Evolutionary conservation across 2,888 invertebrate genomes (phyloP), one percentile per base, ranked within the genome.

Genomic region (Parascotia fuliginaria): DNA sequence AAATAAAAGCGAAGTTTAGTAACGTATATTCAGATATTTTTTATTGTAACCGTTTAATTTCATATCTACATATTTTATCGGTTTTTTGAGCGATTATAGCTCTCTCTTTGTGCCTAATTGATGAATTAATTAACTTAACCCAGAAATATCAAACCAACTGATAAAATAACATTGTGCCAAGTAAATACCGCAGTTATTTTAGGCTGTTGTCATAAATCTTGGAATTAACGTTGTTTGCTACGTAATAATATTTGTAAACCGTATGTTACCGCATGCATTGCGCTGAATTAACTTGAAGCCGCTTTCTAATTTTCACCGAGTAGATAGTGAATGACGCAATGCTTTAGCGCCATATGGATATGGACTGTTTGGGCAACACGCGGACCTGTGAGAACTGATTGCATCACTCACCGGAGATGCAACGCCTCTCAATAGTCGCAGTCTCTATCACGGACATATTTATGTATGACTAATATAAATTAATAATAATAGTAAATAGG

Each of bases 241-340:
- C 39, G 16, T 45, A 31, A 62, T 51, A 43, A 60, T 56, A 59
- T 52, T 57, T 56, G 48, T 66, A 52, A 49, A 52, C 51, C 40
- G 60, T 59, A 64, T 70, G 62, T 71, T 72, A 73, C 65, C 62
- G 68, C 68, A 70, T 70, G 64, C 69, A 65, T 50, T 70, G 71
- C 65, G 63, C 61, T 67, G 69, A 70, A 76, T 77, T 71, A 71
- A 61, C 57, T 68, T 65, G 70, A 60, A 69, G 72, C 78, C 74
- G 75, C 86, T 87, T 86, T 87, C 86, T 86, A 86, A 85, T 83
- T 85, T 85, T 81, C 80, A 82, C 79, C 63, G 73, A 73, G 78
- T 73, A 68, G 65, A 65, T 67, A 68, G 58, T 49, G 45, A 65
- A 61, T 82, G 81, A 83, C 72, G 85, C 78, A 83, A 83, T 69